phyloP scores from a whole-genome alignment of 2,797 vertebrate genomes.

The Premnoplex brunnescens region DNA sequence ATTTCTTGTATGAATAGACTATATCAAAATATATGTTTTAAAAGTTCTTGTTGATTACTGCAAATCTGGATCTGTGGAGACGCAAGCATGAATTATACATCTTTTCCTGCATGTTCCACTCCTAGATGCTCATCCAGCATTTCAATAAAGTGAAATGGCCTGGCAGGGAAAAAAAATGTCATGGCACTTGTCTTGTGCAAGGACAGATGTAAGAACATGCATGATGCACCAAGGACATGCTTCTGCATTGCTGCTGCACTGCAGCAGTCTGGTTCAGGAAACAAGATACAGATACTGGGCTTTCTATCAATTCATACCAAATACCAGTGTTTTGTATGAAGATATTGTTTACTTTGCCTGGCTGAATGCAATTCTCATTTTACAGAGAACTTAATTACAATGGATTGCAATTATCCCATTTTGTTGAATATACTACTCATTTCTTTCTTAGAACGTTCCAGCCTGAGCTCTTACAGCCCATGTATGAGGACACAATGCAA shows the following conservation, averaged over 20 bases:
- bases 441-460: background rate
- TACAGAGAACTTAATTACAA: background rate
- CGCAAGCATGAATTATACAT: background rate
- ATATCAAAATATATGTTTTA: background rate
- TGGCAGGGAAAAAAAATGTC: background rate
- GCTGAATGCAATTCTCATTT: background rate
- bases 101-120: background rate
- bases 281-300: background rate
- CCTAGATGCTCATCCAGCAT: background rate
- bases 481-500: background rate
- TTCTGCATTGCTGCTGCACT: background rate
- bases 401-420: background rate
- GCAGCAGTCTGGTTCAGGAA: background rate
- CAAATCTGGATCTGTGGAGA: background rate
- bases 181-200: background rate
- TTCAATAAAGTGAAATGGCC: background rate
- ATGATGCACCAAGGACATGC: background rate
- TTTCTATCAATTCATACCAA: fast-evolving
- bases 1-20: background rate
- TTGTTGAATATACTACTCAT: background rate
- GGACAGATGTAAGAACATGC: fast-evolving
- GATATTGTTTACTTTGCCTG: background rate
- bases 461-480: background rate
- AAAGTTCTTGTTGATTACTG: background rate
- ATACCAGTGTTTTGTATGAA: background rate